These are phyloP conservation scores for Dendrophyllia cribrosa DNA, from an alignment of 64 coral and sea anemone genomes.

Conservation along the genomic window DNA sequence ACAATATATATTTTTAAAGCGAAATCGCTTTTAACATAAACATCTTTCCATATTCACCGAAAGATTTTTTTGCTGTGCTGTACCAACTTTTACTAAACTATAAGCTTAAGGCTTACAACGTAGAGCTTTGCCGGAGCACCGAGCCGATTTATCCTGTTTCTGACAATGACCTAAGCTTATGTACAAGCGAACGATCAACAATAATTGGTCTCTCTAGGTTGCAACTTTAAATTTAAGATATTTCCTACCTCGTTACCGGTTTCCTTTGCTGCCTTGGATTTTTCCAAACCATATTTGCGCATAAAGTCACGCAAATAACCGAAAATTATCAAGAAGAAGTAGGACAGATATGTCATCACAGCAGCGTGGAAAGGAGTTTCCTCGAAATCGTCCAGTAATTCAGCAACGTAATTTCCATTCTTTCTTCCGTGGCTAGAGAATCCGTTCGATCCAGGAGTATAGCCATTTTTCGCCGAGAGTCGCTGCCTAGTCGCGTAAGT, in stretches of 20 bases:
- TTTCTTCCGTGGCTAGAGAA: background rate
- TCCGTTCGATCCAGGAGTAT: background rate
- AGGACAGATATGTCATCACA: slow-evolving; percentile 73
- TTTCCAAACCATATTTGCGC: slow-evolving; percentile 81
- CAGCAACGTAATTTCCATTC: too few relatives aligned
- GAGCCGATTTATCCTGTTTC: too few relatives aligned
- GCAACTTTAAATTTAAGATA: background rate
- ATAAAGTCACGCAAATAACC: slow-evolving; percentile 82
- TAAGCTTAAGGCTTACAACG: too few relatives aligned
- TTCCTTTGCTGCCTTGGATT: slow-evolving; percentile 67
- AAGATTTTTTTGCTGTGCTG: too few relatives aligned
- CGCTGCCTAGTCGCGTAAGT: background rate
- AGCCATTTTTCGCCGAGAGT: background rate
- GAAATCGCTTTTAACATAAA: too few relatives aligned
- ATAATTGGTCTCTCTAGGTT: too few relatives aligned
- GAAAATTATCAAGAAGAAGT: slow-evolving; percentile 72
- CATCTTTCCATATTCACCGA: too few relatives aligned
- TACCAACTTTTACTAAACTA: too few relatives aligned
- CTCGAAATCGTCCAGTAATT: slow-evolving; percentile 58
- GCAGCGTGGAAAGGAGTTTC: slow-evolving; percentile 65
- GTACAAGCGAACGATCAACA: too few relatives aligned
- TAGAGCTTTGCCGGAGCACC: too few relatives aligned
- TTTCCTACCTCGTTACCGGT: slow-evolving; percentile 66
- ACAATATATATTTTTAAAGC: too few relatives aligned
- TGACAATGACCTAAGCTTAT: too few relatives aligned